phyloP scores from a whole-genome alignment of 2,113 vertebrate genomes.

The Tupaia tana region DNA sequence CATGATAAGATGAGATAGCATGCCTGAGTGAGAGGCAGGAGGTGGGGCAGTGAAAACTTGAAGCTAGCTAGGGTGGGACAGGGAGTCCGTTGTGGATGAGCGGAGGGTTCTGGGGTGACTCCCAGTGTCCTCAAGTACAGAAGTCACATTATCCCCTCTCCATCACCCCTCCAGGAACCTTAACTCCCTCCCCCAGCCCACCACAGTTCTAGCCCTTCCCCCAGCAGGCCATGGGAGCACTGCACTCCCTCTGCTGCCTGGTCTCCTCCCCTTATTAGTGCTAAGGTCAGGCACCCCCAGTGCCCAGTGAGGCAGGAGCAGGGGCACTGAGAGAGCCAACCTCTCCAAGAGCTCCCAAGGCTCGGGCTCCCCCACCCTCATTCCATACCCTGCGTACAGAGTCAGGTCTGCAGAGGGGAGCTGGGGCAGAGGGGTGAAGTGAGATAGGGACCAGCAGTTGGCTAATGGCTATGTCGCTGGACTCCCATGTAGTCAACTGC shows the following conservation, averaged over 20 bases:
- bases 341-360: not conserved
- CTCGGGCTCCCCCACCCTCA: not conserved
- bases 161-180: not conserved
- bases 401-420: not conserved
- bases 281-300: not conserved
- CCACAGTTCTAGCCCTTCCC: not conserved
- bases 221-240: not conserved
- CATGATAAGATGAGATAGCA: not conserved
- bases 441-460: too few relatives aligned
- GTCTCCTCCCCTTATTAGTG: not conserved
- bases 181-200: not conserved
- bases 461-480: too few relatives aligned
- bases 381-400: rapidly evolving
- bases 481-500: too few relatives aligned
- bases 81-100: not conserved
- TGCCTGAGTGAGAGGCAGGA: not conserved
- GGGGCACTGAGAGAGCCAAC: not conserved
- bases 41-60: too few relatives aligned
- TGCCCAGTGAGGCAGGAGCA: not conserved
- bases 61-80: too few relatives aligned
- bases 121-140: not conserved
- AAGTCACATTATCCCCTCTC: not conserved
- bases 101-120: not conserved
- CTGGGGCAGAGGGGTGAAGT: too few relatives aligned
- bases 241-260: not conserved